A percentile compares a stretch with the other conserved stretches of the same genome.
Evolutionary conservation across 1,140 invertebrate species (phyloP).

Genomic region (Campoletis sonorensis): DNA sequence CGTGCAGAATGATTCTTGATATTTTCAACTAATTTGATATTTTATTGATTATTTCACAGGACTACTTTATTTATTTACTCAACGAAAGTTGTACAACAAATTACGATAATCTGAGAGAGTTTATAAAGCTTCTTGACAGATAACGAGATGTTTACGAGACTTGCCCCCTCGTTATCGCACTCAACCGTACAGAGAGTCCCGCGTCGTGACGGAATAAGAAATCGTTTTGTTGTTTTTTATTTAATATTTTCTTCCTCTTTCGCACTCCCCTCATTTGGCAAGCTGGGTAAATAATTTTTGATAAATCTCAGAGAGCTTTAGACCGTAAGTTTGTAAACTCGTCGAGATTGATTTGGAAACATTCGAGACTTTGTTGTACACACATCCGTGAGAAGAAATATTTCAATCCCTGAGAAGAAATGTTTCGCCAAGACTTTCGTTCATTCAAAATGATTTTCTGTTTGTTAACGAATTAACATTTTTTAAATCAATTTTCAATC

Average conservation of each 20-base stretch:
- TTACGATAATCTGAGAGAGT: conserved; percentile 25
- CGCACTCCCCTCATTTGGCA: conserved; percentile 66
- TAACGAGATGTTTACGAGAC: conserved; percentile 37
- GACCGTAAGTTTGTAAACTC: conserved; percentile 65
- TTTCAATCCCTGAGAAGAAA: background rate
- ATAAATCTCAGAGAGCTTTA: conserved; percentile 59
- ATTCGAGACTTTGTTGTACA: conserved; percentile 14
- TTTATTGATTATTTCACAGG: background rate
- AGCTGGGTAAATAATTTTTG: conserved; percentile 61
- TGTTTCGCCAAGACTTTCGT: background rate
- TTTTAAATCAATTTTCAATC: too few relatives aligned
- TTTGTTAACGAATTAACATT: background rate
- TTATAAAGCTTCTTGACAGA: conserved; percentile 28
- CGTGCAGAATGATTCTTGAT: background rate
- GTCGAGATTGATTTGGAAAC: conserved; percentile 53
- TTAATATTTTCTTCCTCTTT: background rate
- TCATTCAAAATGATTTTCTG: background rate
- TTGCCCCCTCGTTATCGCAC: conserved; percentile 26
- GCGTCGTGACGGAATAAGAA: conserved; percentile 1
- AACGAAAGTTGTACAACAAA: conserved; percentile 20
- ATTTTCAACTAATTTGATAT: background rate
- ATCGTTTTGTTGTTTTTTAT: conserved; percentile 8
- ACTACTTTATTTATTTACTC: conserved; percentile 14
- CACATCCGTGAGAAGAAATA: background rate
- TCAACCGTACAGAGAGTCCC: background rate